Percentiles rank a stretch among this genome's conserved stretches.
Conservation (phyloP, 2,113 vertebrate species). For the Puntigrus tetrazona region DNA sequence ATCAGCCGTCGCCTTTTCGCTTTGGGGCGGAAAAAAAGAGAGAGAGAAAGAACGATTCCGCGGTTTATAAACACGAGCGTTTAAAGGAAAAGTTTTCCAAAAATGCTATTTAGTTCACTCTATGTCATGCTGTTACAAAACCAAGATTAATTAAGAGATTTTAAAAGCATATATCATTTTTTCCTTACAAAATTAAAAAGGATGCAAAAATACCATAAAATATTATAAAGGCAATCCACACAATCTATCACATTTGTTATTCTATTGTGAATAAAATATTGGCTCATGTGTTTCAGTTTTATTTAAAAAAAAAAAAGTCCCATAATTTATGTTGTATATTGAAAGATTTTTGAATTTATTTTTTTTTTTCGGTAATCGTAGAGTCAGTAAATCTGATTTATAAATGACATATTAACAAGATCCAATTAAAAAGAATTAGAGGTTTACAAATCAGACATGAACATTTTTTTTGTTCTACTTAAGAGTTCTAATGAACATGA, state of each 20-base stretch:
- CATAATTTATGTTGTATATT: no score
- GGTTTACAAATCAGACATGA: background rate
- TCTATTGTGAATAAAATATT: no score
- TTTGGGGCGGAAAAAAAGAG: slow-evolving; percentile 3
- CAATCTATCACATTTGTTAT: no score
- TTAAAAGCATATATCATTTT: background rate
- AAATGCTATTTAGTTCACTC: background rate
- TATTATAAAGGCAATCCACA: background rate
- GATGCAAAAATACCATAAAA: background rate
- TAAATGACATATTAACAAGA: no score
- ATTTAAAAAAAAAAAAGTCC: no score
- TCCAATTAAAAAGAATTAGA: background rate
- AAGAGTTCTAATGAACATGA: background rate
- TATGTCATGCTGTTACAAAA: background rate
- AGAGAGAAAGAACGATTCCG: background rate
- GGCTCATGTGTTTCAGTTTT: no score
- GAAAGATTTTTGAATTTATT: no score
- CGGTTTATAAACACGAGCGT: background rate
- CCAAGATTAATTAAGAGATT: background rate
- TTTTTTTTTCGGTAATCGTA: no score
- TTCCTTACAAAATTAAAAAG: background rate
- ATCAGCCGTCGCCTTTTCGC: background rate
- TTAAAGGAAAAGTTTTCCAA: background rate
- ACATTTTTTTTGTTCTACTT: background rate
- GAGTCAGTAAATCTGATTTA: no score